Evolutionary conservation across 2,888 invertebrate genomes (phyloP).

Genomic region (Alloplasta piceator): DNA sequence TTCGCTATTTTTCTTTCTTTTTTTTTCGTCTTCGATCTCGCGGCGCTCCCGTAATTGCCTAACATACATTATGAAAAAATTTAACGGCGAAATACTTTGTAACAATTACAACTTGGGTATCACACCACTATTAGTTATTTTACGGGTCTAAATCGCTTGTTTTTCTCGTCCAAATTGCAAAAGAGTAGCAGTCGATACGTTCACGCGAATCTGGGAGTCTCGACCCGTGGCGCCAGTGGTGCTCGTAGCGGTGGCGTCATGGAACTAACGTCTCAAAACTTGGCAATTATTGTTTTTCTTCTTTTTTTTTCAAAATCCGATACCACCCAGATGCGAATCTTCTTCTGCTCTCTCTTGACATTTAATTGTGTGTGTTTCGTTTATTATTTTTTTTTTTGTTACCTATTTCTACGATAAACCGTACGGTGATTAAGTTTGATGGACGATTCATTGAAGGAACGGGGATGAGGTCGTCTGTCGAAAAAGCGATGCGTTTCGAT

Average conservation of each 20-base stretch:
- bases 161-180: constrained; percentile 34
- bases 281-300: constrained; percentile 4
- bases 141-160: constrained; percentile 59
- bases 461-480: constrained; percentile 52
- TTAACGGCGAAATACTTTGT: constrained; percentile 66
- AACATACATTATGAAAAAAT: constrained; percentile 67
- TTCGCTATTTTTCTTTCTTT: neutral
- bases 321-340: constrained; percentile 22
- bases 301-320: neutral
- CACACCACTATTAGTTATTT: constrained; percentile 62
- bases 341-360: constrained; percentile 26
- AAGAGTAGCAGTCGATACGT: constrained; percentile 30
- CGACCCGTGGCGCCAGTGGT: constrained; percentile 25
- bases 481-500: constrained; percentile 42
- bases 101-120: constrained; percentile 66
- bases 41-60: constrained; percentile 59
- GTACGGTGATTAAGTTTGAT: constrained; percentile 60
- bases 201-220: constrained; percentile 21
- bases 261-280: constrained; percentile 38
- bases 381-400: constrained; percentile 26
- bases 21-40: constrained; percentile 21
- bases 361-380: constrained; percentile 13
- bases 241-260: constrained; percentile 49
- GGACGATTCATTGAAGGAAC: constrained; percentile 63
- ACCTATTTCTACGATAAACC: constrained; percentile 60